These are phyloP conservation scores for Agapetus fuscipes DNA, from an alignment of 2,888 invertebrate species.

Conservation along the genomic window DNA sequence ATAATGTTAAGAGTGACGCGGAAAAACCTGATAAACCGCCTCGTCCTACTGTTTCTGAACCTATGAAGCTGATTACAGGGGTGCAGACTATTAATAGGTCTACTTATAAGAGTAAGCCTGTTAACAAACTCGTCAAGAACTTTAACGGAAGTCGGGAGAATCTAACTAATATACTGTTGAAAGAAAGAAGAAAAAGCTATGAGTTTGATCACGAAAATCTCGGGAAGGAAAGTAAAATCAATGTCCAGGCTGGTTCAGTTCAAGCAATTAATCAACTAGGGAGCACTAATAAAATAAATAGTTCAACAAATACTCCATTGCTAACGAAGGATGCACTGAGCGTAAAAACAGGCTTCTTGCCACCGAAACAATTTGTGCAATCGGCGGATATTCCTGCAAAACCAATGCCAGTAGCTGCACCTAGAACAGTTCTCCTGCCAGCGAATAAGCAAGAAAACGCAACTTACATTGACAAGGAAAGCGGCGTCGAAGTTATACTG, in stretches of 20 bases:
- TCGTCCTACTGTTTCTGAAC: slow-evolving; percentile 42
- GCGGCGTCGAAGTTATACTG: slow-evolving; percentile 39
- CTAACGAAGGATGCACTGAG: slow-evolving; percentile 28
- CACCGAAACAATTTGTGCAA: slow-evolving; percentile 26
- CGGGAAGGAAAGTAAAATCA: slow-evolving; percentile 26
- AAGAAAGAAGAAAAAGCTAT: slow-evolving; percentile 41
- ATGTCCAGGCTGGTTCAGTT: slow-evolving; percentile 32
- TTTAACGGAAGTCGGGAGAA: slow-evolving; percentile 36
- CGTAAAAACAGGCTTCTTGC: slow-evolving; percentile 26
- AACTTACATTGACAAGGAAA: slow-evolving; percentile 26
- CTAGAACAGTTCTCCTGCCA: slow-evolving; percentile 35
- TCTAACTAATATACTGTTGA: slow-evolving; percentile 28
- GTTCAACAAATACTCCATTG: slow-evolving; percentile 36
- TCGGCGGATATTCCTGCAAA: slow-evolving; percentile 32
- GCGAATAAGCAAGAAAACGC: slow-evolving; percentile 6
- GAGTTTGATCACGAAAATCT: slow-evolving; percentile 45
- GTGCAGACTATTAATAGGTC: slow-evolving; percentile 52
- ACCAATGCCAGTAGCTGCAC: slow-evolving; percentile 43
- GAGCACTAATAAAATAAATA: no score
- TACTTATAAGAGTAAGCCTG: slow-evolving; percentile 39
- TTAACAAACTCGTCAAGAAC: slow-evolving; percentile 30
- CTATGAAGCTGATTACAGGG: slow-evolving; percentile 41
- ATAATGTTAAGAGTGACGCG: slow-evolving; percentile 28
- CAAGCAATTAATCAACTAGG: no score
- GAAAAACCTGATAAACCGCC: slow-evolving; percentile 55